These are phyloP conservation scores for Tupaia tana DNA, from an alignment of 2,113 vertebrate species.

Conservation along the genomic window DNA sequence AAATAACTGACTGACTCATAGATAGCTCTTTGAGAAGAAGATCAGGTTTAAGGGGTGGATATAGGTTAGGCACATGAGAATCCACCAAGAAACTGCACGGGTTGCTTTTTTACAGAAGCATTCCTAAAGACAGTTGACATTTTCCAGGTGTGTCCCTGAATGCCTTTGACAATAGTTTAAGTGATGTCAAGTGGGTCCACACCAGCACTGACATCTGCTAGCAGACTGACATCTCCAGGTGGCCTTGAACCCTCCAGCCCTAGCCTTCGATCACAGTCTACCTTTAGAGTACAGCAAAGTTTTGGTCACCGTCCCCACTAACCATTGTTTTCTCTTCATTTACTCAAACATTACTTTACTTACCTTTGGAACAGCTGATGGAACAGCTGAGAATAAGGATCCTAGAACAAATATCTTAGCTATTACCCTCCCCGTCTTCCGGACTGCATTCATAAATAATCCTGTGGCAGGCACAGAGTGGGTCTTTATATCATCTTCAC, in stretches of 20 bases:
- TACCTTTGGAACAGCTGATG: background rate
- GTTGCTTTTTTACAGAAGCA: background rate
- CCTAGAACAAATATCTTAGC: background rate
- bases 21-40: background rate
- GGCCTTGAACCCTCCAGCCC: background rate
- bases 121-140: background rate
- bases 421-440: background rate
- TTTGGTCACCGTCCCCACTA: background rate
- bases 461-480: background rate
- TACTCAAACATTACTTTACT: background rate
- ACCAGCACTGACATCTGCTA: background rate
- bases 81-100: background rate
- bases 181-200: background rate
- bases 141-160: background rate
- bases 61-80: background rate
- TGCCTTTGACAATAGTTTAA: background rate
- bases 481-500: background rate
- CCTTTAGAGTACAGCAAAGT: background rate
- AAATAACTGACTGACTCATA: background rate
- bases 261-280: background rate
- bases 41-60: background rate
- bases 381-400: background rate
- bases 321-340: background rate
- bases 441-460: background rate
- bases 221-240: background rate